These are phyloP conservation scores for Capreolus pygargus DNA, from an alignment of 2,113 vertebrate genomes.

Conservation along the genomic window DNA sequence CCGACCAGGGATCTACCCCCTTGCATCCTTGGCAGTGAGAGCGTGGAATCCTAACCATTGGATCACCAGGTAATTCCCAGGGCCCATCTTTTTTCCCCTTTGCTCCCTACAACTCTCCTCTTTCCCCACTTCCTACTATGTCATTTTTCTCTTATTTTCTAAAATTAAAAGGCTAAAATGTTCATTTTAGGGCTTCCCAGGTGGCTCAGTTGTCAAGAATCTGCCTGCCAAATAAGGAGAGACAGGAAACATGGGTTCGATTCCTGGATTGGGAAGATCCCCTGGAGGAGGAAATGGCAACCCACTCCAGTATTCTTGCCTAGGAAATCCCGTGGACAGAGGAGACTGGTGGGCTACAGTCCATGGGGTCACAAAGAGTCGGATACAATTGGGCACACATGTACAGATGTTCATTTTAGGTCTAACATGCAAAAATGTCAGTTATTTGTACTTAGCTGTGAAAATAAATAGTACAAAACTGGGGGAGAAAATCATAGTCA, in stretches of 20 bases:
- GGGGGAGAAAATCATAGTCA: not conserved
- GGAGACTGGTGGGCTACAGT: not conserved
- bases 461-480: not conserved
- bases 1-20: not conserved
- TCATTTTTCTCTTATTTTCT: conserved; percentile 1
- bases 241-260: no score
- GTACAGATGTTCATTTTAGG: not conserved
- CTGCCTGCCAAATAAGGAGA: no score
- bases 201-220: no score
- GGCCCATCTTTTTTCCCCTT: not conserved
- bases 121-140: not conserved
- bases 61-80: not conserved
- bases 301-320: no score
- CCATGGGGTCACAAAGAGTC: not conserved
- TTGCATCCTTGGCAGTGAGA: not conserved
- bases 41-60: not conserved
- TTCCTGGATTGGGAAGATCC: no score
- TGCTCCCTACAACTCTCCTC: not conserved
- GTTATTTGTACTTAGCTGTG: not conserved
- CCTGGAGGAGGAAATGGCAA: no score
- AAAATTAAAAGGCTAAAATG: not conserved
- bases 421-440: not conserved
- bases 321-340: not conserved
- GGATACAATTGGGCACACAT: not conserved
- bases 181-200: not conserved